Evolutionary conservation across 1,140 invertebrate genomes (phyloP), one percentile per base, ranked within the genome.

Genomic region (Calliphora vicina): DNA sequence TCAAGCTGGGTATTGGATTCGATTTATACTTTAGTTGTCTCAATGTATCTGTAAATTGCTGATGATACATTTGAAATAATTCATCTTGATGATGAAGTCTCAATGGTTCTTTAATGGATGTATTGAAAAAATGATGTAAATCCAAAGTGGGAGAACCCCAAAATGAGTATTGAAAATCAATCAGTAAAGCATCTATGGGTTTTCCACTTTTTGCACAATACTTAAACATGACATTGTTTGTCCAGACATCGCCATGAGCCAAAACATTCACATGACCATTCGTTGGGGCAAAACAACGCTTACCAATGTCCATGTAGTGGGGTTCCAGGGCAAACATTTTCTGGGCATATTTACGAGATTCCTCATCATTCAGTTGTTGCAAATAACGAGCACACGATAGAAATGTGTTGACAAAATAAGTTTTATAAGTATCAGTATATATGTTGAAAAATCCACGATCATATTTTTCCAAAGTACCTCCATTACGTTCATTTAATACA

Each of bases 211-310:
- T 35, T 0, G 89, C 73, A 82, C 93, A 89, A 84, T 94, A 94
- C 78, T 91, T 92, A 85, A 95, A 94, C 85, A 95, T 87, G 86
- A 94, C 93, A 85, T 95, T 95, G 84, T 94, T 94, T 0, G 92
- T 90, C 94, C 94, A 95, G 4, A 92, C 91, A 87, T 95, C 94
- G 9, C 94, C 94, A 80, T 95, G 94, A 82, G 92, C 93, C 50
- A 95, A 88, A 0, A 94, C 93, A 84, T 92, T 92, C 23, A 94
- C 93, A 23, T 92, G 91, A 1, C 92, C 91, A 1, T 87, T 81
- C 0, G 92, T 83, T 1, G 87, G 85, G 2, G 81, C 84, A 61
- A 91, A 90, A 20, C 86, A 87, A 35, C 86, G 85, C 15, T 84
- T 80, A 0, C 87, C 88, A 72, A 89, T 87, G 42, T 90, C 88